Base-by-base conservation (phyloP, 2,113 vertebrate species). In the Melanocharis versteri region DNA sequence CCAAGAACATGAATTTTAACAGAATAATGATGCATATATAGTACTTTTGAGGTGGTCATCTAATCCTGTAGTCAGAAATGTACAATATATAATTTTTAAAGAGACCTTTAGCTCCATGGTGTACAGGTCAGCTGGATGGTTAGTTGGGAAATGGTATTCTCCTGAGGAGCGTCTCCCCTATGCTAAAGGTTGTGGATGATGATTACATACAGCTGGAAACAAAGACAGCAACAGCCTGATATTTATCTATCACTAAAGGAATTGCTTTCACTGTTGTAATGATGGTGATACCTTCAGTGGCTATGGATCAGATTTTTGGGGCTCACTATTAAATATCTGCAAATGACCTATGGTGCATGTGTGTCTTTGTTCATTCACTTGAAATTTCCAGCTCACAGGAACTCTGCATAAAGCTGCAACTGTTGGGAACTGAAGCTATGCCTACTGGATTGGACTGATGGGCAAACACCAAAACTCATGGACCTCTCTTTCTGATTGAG, bases 1-100 rank as follows among this genome's bases (percentile, higher is more conserved):
- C 85, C 82, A 71, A 86, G 71, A 92, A 90, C 42, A 73, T 35
- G 30, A 93, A 91, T 91, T 92, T 93, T 84, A 85, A 89, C 39
- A 95, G 73, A 70, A 89, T 39, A 92, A 89, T 50, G 28, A 66
- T 81, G 56, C 51, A 93, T 82, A 83, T 15, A 24, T 31, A 94
- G 66, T 4, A 9, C 8, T 69, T 90, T 39, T 42, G 24, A 80
- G 64, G 31, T 68, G 81, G n/a, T 82, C 57, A 22, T 47, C 56
- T 89, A 83, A 94, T 76, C 42, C 53, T 53, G 20, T 30, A 83
- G 40, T 48, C 26, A 93, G 30, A 83, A 87, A 83, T 31, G 4
- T 12, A 64, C 0, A 76, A 48, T 0, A 50, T 6, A 26, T 10
- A 51, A 31, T 53, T 85, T 89, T 83, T 75, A 37, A 88, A 87